Conservation (phyloP, 2,888 invertebrate species). For the Ceratothoa steindachneri region DNA sequence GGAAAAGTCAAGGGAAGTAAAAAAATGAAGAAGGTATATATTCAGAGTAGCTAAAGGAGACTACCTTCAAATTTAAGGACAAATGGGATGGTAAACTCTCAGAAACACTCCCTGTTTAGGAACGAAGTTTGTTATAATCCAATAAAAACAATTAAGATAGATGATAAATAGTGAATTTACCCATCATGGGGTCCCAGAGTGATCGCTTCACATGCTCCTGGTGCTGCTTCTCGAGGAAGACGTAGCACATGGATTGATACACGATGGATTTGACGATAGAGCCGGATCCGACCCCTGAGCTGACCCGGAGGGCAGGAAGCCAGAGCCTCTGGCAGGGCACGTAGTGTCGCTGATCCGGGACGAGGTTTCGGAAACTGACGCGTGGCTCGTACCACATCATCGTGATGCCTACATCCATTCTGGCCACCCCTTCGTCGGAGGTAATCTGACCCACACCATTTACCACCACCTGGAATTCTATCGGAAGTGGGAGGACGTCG, state of each 20-base stretch:
- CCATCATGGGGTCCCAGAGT: conserved; percentile 19
- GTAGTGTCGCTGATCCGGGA: conserved; percentile 14
- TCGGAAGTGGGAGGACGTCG: background rate
- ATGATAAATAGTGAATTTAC: conserved; percentile 11
- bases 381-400: conserved; percentile 22
- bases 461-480: conserved; percentile 13
- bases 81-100: too few relatives aligned
- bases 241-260: conserved; percentile 19
- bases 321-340: conserved; percentile 10
- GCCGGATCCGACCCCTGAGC: conserved; percentile 13
- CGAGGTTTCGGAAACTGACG: conserved; percentile 15
- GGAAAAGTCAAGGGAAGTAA: too few relatives aligned
- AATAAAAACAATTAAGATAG: too few relatives aligned
- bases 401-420: conserved; percentile 17
- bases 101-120: too few relatives aligned
- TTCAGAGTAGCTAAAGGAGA: too few relatives aligned
- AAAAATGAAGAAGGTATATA: too few relatives aligned
- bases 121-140: too few relatives aligned
- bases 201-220: conserved; percentile 1
- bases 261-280: background rate
- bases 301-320: conserved; percentile 12
- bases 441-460: conserved; percentile 17
- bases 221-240: background rate
- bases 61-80: too few relatives aligned
- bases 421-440: conserved; percentile 14